Evolutionary conservation across 1,140 invertebrate species (phyloP), one percentile per base, ranked within the genome.

Genomic region (Drosophila nasuta): DNA sequence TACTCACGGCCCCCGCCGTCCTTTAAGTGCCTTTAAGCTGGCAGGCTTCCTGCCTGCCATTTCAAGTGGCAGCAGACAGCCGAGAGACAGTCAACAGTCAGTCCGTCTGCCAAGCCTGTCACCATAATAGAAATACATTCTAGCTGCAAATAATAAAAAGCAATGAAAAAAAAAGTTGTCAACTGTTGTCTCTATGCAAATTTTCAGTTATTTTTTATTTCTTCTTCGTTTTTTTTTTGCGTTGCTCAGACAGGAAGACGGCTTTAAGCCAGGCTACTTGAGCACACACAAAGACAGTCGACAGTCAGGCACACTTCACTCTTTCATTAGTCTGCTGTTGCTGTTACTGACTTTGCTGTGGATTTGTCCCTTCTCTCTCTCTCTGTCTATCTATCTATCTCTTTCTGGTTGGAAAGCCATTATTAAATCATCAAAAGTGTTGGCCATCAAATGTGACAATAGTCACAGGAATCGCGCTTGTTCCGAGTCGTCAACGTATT

Each of bases 351-450:
- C 30, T 33, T 33, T 5, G 6, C 30, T 33, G 35, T 38, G 35
- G 35, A 38, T 38, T 38, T 38, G 35, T 0, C 35, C 35, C 35
- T 38, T 38, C 35, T 2, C 35, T 38, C 35, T 2, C 35, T 3
- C 35, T 1, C 51, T 38, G 15, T 17, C 4, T 45, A 28, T 67
- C 48, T 33, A 20, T 33, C 63, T 48, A 49, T 33, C 35, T 11
- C 30, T 41, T n/a, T 10, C 11, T 17, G 28, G 30, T 41, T 49
- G 30, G 35, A 62, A 62, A 51, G 30, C 67, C 63, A 80, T 88
- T 88, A 88, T 85, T 81, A 81, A 78, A 89, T 89, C 77, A 89
- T 81, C 81, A 88, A 83, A 89, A 81, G 85, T 81, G 85, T 89
- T 83, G 80, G 63, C 82, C 73, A 79, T 82, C 82, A 82, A 80